A percentile compares a stretch with the other conserved stretches of the same genome.
phyloP scores from a whole-genome alignment of 2,113 vertebrate species.

The Sminthopsis crassicaudata region DNA sequence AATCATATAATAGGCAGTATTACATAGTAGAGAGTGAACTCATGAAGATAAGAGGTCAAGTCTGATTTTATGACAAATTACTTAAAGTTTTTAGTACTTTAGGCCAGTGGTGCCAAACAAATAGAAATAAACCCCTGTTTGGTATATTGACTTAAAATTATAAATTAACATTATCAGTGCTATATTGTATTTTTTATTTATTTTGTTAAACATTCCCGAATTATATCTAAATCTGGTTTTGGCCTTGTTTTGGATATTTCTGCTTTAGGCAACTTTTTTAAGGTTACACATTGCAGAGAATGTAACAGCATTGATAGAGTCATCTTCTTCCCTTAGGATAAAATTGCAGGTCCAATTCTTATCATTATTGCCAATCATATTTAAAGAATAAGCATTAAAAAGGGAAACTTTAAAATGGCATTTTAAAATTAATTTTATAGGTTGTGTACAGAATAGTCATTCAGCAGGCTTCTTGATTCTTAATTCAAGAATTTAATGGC shows the following conservation, averaged over 20 bases:
- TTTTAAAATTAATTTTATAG: constrained; percentile 54
- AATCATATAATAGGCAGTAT: neutral
- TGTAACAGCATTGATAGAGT: no score
- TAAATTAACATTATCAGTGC: no score
- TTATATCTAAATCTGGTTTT: no score
- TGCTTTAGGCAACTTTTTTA: no score
- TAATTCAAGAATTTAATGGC: constrained; percentile 60
- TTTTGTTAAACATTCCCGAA: no score
- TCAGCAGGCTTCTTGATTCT: constrained; percentile 57
- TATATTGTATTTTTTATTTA: no score
- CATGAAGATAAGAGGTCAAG: neutral
- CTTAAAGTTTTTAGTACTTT: neutral
- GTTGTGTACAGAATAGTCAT: constrained; percentile 40
- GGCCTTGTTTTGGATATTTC: no score
- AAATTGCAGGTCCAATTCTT: no score
- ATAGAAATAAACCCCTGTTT: neutral
- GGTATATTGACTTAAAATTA: no score
- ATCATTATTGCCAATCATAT: no score
- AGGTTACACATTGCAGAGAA: no score
- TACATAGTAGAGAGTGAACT: neutral
- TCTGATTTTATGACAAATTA: neutral
- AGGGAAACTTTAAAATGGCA: constrained; percentile 47
- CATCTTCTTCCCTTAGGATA: no score
- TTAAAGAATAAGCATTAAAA: constrained; percentile 15
- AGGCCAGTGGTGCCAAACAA: neutral